Conservation (phyloP, 64 coral and sea anemone species). For the Platygyra sinensis region DNA sequence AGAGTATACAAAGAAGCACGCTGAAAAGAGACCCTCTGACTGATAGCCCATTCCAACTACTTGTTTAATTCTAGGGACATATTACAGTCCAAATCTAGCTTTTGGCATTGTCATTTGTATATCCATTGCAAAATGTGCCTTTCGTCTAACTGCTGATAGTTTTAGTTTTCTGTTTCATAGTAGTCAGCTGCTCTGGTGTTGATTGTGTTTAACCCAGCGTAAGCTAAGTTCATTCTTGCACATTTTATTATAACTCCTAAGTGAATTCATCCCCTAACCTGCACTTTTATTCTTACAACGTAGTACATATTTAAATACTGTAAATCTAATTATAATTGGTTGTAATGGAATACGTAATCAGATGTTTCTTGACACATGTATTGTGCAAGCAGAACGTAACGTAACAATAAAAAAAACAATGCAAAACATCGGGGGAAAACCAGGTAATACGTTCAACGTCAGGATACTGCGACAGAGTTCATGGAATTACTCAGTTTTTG, state of each 20-base stretch:
- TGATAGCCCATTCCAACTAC: background rate
- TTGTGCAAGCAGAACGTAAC: no score
- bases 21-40: constrained; percentile 80
- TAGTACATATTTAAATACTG: no score
- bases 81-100: constrained; percentile 14
- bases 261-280: background rate
- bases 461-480: no score
- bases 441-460: no score
- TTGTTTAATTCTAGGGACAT: constrained; percentile 18
- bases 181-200: background rate
- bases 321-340: no score
- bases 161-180: background rate
- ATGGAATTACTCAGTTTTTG: no score
- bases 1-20: constrained; percentile 96
- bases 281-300: no score
- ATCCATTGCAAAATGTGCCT: constrained; percentile 1
- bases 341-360: no score
- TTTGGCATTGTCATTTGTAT: constrained; percentile 39
- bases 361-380: no score
- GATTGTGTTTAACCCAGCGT: background rate
- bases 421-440: no score
- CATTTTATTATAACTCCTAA: background rate
- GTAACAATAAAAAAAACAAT: no score
- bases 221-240: background rate
- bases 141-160: background rate